Percentiles rank a stretch among this genome's conserved stretches.
phyloP scores from a whole-genome alignment of 1,140 invertebrate genomes.

The Drosophila nigromelanica region DNA sequence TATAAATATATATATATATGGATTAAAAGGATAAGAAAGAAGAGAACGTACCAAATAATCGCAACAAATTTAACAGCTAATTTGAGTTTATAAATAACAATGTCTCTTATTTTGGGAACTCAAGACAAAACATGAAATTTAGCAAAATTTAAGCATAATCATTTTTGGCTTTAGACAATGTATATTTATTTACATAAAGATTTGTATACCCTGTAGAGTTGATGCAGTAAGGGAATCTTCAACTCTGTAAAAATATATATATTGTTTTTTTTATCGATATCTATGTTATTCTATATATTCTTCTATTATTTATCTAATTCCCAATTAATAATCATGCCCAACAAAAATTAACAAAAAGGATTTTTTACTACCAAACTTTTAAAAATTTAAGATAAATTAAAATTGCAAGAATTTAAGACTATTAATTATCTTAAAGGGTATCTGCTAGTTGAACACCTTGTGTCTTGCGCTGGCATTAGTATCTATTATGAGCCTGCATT shows the following conservation, averaged over 20 bases:
- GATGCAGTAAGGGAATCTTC: too few species aligned
- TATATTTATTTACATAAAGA: not conserved
- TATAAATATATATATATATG: not conserved
- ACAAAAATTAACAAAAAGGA: too few species aligned
- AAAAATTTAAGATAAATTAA: too few species aligned
- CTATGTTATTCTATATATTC: not conserved
- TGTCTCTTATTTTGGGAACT: not conserved
- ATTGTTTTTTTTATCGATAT: not conserved
- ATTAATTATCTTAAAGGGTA: not conserved
- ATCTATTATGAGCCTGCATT: not conserved
- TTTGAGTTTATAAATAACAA: not conserved
- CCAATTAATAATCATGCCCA: too few species aligned
- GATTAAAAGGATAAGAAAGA: not conserved
- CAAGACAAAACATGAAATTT: not conserved
- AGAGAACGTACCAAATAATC: not conserved
- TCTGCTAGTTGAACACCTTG: not conserved
- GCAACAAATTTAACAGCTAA: not conserved
- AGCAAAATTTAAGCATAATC: not conserved
- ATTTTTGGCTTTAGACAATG: not conserved
- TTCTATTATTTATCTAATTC: too few species aligned
- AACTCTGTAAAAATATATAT: too few species aligned
- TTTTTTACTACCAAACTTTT: too few species aligned
- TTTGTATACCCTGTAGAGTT: not conserved
- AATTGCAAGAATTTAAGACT: too few species aligned
- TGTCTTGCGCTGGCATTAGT: not conserved